Evolutionary conservation across 2,888 invertebrate species (phyloP).

Genomic region (Brenthis hecate): DNA sequence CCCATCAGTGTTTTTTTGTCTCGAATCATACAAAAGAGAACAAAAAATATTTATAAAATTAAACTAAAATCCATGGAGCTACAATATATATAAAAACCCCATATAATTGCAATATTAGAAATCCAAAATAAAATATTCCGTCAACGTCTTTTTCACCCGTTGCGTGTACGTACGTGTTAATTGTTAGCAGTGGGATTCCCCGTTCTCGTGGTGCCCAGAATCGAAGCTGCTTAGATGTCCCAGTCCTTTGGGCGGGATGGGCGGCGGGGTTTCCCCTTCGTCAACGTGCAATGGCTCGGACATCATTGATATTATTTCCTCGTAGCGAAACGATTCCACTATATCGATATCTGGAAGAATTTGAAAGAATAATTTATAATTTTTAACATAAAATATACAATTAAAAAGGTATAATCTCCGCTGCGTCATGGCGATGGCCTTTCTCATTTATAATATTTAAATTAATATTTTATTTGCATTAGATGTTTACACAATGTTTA

Average conservation of each 20-base stretch:
- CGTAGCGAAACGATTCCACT: slow-evolving; percentile 73
- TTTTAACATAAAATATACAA: neutral
- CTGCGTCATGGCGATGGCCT: too few species aligned
- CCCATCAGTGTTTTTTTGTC: too few species aligned
- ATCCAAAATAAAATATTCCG: slow-evolving; percentile 29
- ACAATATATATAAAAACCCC: too few species aligned
- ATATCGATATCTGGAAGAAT: slow-evolving; percentile 60
- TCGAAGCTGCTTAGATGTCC: slow-evolving; percentile 76
- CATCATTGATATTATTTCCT: slow-evolving; percentile 77
- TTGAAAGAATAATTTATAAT: neutral
- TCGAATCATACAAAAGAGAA: too few species aligned
- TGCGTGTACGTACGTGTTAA: slow-evolving; percentile 4
- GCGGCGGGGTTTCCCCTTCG: slow-evolving; percentile 71
- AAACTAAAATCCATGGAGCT: too few species aligned
- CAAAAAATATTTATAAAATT: too few species aligned
- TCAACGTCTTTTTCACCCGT: slow-evolving; percentile 19
- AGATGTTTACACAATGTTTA: too few species aligned
- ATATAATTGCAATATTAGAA: slow-evolving; percentile 16
- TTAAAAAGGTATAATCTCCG: too few species aligned
- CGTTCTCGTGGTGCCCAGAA: slow-evolving; percentile 74
- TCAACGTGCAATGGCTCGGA: slow-evolving; percentile 69
- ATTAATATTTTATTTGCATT: too few species aligned
- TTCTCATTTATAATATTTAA: too few species aligned
- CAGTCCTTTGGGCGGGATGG: slow-evolving; percentile 75
- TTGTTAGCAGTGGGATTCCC: slow-evolving; percentile 69